phyloP scores from a whole-genome alignment of 2,113 vertebrate genomes.

The Apteryx owenii region DNA sequence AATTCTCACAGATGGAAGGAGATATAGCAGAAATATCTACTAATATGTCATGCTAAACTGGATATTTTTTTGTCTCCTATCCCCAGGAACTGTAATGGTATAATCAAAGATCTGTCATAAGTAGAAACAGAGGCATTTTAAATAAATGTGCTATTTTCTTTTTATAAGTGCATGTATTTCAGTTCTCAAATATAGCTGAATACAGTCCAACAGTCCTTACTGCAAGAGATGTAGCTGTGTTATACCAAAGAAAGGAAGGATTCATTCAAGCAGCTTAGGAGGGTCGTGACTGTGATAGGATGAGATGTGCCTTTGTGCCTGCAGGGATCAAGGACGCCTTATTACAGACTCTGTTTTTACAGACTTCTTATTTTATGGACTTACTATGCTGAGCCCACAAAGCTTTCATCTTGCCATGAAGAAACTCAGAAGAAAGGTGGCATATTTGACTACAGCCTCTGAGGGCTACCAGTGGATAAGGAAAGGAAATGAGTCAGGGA shows the following conservation, averaged over 20 bases:
- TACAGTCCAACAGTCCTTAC: background rate
- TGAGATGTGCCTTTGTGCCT: background rate
- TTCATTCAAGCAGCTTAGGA: background rate
- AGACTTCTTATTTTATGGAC: slow-evolving; percentile 32
- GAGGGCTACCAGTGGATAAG: accelerated
- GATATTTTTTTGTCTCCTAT: background rate
- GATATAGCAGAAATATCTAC: background rate
- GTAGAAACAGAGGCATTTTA: background rate
- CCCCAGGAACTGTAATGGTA: background rate
- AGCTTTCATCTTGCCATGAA: background rate
- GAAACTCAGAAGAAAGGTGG: background rate
- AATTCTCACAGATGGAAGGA: background rate
- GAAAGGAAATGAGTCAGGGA: accelerated
- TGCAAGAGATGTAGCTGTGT: accelerated
- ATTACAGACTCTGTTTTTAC: slow-evolving; percentile 9
- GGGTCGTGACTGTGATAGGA: background rate
- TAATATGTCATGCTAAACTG: accelerated
- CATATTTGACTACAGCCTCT: accelerated
- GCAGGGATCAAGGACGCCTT: background rate
- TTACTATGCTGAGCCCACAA: background rate
- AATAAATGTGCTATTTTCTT: background rate
- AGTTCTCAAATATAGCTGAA: background rate
- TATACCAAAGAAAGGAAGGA: background rate
- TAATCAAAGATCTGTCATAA: background rate
- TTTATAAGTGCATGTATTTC: background rate